Conservation (phyloP, 2,113 vertebrate genomes). For the Corynorhinus townsendii region DNA sequence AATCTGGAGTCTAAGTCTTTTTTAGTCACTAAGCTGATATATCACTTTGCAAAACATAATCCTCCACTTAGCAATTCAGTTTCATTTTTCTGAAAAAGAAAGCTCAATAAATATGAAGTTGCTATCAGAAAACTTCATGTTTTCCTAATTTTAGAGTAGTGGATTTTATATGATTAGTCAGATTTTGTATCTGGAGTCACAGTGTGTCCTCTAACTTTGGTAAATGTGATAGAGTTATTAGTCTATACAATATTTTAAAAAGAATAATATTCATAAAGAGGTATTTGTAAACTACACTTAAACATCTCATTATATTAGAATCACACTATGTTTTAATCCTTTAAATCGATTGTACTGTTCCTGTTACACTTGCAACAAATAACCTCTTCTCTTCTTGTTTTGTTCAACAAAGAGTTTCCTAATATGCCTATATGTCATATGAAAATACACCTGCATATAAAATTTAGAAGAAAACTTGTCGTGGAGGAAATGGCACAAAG, state of each 20-base stretch:
- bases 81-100: background rate
- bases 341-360: background rate
- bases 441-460: slow-evolving; percentile 14
- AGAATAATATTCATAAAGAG: background rate
- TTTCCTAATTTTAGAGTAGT: slow-evolving; percentile 15
- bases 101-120: background rate
- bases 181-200: background rate
- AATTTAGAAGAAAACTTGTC: background rate
- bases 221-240: slow-evolving; percentile 6
- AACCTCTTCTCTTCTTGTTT: background rate
- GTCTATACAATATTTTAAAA: background rate
- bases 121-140: background rate
- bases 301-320: slow-evolving; percentile 41
- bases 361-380: slow-evolving; percentile 25
- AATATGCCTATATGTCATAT: background rate
- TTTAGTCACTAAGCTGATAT: background rate
- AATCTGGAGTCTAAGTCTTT: background rate
- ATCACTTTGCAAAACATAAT: background rate
- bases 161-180: background rate
- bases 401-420: background rate
- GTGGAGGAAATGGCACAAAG: background rate
- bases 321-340: background rate
- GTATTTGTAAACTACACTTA: background rate
- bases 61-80: background rate
- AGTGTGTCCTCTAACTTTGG: background rate